Evolutionary conservation across 2,113 vertebrate species (phyloP), one percentile per base, ranked within the genome.

Genomic region (Jacana jacana): DNA sequence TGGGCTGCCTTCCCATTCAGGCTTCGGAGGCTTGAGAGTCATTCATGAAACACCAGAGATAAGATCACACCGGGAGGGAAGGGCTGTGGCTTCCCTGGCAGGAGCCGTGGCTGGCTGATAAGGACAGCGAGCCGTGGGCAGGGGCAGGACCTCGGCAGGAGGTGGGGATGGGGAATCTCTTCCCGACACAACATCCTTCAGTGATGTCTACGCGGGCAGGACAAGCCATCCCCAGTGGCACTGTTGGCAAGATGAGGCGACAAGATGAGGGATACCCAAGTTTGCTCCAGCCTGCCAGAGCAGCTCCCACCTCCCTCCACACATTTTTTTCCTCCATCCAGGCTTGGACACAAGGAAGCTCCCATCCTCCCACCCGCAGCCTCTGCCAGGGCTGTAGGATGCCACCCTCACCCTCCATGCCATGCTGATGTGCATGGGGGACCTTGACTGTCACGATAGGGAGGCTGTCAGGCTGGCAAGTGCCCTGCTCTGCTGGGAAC

Each of bases 401-500:
- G 31, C 24, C 64, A 73, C 76, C 55, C n/a, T 88, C 2, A 0
- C 37, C 48, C 46, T 28, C 24, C 46, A 18, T 24, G 35, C 55
- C 25, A 5, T 18, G 39, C n/a, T 1, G 4, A 70, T 22, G 25
- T 22, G 48, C 55, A 25, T 11, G 33, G 55, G 37, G 48, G 35
- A 78, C 55, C 25, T 18, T n/a, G 37, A 42, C 25, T 54, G 4
- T n/a, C 19, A 4, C 0, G 0, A n/a, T 0, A 4, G 54, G 28
- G 46, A 42, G 23, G 13, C 27, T 40, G 64, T 54, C 35, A 77
- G 55, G 64, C 30, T 66, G 19, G 70, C 35, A 58, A 93, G 35
- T 0, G 0, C 61, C 61, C 49, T 5, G 17, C 51, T 63, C 51
- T 11, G 39, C 23, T 42, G 66, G 78, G 81, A 93, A 72, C 39